These are phyloP conservation scores for Noctua pronuba DNA, from an alignment of 2,888 invertebrate genomes.

Conservation along the genomic window DNA sequence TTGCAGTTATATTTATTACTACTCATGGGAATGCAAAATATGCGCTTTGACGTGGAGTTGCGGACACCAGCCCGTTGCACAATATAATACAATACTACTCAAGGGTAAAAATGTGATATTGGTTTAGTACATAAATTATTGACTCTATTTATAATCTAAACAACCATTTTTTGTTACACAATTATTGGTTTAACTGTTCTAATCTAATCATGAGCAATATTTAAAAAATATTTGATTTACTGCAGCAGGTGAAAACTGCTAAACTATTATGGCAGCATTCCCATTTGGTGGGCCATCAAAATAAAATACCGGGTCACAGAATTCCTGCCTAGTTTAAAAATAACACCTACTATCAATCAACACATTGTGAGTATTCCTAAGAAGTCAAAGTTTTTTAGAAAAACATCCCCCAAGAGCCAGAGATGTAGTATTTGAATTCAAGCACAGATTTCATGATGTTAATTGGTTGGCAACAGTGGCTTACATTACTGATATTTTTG, in stretches of 20 bases:
- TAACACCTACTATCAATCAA: background rate
- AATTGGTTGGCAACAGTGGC: no score
- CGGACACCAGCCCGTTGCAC: no score
- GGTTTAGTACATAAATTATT: background rate
- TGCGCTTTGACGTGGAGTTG: no score
- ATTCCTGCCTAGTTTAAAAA: background rate
- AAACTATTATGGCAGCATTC: background rate
- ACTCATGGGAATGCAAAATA: no score
- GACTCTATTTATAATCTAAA: background rate
- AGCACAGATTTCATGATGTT: no score
- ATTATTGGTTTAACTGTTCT: slow-evolving; percentile 5
- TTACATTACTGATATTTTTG: no score
- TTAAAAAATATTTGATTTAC: background rate
- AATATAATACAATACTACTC: no score
- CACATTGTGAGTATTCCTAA: background rate
- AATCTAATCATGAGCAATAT: slow-evolving; percentile 6
- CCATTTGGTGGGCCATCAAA: background rate
- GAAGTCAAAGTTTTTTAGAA: background rate
- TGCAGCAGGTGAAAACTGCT: background rate
- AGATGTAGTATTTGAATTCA: no score
- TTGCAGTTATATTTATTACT: background rate
- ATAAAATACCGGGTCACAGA: background rate
- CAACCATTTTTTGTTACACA: background rate
- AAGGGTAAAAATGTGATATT: background rate
- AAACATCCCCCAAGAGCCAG: no score